phyloP scores from a whole-genome alignment of 2,113 vertebrate genomes.

The Pagrus major region DNA sequence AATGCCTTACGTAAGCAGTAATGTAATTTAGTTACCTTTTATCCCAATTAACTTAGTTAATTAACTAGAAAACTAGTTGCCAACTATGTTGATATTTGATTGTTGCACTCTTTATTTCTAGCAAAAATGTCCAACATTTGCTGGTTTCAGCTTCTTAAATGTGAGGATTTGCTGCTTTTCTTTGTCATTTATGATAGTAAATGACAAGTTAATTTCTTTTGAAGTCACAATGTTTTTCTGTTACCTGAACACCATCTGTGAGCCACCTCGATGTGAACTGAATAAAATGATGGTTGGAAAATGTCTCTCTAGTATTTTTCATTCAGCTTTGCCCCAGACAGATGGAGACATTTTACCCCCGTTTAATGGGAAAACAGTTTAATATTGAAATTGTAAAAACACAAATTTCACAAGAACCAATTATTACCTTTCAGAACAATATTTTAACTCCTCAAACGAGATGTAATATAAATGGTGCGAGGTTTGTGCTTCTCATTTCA shows the following conservation, averaged over 20 bases:
- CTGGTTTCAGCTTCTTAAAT: no score
- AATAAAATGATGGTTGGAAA: constrained; percentile 51
- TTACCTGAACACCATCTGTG: constrained; percentile 14
- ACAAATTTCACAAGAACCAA: constrained; percentile 57
- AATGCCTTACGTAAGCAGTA: not conserved
- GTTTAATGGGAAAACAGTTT: constrained; percentile 33
- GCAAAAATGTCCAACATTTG: no score
- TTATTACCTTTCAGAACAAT: constrained; percentile 69
- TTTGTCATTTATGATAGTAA: no score
- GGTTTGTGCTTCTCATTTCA: constrained; percentile 55
- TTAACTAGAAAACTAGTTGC: no score
- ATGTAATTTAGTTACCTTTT: not conserved
- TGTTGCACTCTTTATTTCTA: no score
- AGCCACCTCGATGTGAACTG: constrained; percentile 26
- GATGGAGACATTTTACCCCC: constrained; percentile 9
- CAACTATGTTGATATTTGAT: no score
- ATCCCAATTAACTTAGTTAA: no score
- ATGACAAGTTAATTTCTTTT: not conserved
- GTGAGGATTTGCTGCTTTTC: no score
- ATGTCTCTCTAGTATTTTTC: constrained; percentile 8
- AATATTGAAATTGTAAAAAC: constrained; percentile 58
- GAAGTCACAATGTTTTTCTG: not conserved
- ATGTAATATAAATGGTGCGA: constrained; percentile 45
- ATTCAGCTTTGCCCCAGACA: constrained; percentile 3
- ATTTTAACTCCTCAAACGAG: constrained; percentile 53